Evolutionary conservation across 1,140 invertebrate genomes (phyloP).

Genomic region (Spodoptera litura): DNA sequence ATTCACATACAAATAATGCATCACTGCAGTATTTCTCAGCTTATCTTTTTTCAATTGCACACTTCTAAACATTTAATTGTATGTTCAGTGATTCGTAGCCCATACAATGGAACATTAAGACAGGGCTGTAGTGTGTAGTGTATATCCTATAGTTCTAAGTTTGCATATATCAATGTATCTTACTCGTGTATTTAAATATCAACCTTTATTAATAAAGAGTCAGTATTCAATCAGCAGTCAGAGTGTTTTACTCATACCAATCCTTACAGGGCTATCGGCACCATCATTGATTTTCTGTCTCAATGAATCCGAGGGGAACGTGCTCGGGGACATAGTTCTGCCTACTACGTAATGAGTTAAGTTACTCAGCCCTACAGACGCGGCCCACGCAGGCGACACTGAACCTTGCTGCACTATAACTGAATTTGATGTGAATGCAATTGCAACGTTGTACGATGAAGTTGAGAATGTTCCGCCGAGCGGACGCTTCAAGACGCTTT

Average conservation of each 20-base stretch:
- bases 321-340: slow-evolving; percentile 45
- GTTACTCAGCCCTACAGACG: slow-evolving; percentile 10
- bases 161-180: too few species aligned
- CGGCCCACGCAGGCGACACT: background rate
- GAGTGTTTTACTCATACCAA: too few species aligned
- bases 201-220: too few species aligned
- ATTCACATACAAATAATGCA: too few species aligned
- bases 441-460: slow-evolving; percentile 1
- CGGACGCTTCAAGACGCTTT: slow-evolving; percentile 31
- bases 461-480: slow-evolving; percentile 38
- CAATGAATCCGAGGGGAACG: slow-evolving; percentile 34
- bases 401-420: background rate
- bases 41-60: slow-evolving; percentile 19
- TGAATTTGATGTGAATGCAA: background rate
- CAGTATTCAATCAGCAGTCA: too few species aligned
- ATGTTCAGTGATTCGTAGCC: slow-evolving; percentile 14
- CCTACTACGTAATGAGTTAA: slow-evolving; percentile 47
- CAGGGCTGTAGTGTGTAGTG: too few species aligned
- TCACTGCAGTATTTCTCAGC: background rate
- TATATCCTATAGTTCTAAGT: too few species aligned
- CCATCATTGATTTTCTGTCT: slow-evolving; percentile 45
- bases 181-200: too few species aligned
- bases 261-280: slow-evolving; percentile 25
- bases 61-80: background rate
- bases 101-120: slow-evolving; percentile 27